Base-by-base conservation (phyloP, 2,797 vertebrate genomes). In the Valencia hispanica region DNA sequence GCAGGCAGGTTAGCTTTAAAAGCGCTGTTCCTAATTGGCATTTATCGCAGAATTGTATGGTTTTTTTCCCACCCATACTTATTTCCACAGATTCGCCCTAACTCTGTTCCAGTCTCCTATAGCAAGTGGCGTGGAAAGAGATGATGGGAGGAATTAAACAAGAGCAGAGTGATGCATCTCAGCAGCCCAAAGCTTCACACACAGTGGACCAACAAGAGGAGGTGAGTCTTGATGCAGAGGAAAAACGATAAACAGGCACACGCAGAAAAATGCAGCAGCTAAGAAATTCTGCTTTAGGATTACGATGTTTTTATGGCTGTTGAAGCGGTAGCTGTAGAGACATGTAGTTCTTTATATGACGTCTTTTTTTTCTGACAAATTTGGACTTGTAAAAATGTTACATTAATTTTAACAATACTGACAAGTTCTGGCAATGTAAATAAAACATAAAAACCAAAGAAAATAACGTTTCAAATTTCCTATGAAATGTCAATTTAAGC, bases 61-160 rank as follows among this genome's bases (percentile, higher is more conserved):
- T 34, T 61, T 61, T 15, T 5, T 61, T 22, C 11, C 43, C 12
- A 1, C 12, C 12, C 0, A 63, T 51, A n/a, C 25, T 0, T 39
- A 0, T 41, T 71, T 4, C 3, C 30, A 17, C 4, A 18, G 5
- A 2, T 12, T 5, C 55, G 3, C 27, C 2, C 36, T 5, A 6
- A 69, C 2, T 36, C 12, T 20, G 17, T 74, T 69, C 55, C 17
- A 12, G 20, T 30, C 43, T 32, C 36, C 0, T 4, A 53, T 0
- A 50, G 69, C 18, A 15, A 63, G 8, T 32, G 55, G 4, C 15
- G 43, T 59, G 50, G 72, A 70, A 73, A 55, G 34, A 79, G 74
- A 87, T 94, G 76, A 94, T 98, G 94, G 97, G 97, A 82, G 94
- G 97, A 22, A 95, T 99, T 75, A 99, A 99, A 84, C 97, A 98